Evolutionary conservation across 2,113 vertebrate genomes (phyloP), one percentile per base, ranked within the genome.

Genomic region (Pontoporia blainvillei): DNA sequence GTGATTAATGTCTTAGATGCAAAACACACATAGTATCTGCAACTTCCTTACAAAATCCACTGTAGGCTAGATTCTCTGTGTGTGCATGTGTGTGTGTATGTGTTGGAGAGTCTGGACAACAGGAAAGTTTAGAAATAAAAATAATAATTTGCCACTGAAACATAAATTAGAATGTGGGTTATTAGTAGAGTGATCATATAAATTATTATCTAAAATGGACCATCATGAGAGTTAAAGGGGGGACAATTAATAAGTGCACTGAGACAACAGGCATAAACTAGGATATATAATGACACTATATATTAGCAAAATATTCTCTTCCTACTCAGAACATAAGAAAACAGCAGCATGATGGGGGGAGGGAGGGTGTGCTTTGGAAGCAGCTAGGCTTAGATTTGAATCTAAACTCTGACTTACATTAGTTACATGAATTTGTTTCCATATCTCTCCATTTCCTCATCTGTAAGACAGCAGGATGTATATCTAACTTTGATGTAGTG

Each of bases 1-100:
- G 21, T 92, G 34, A 75, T 64, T 76, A 94, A 73, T 64, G 9
- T 73, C 49, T 71, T 72, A 8, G 25, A 81, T 31, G 34, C 31
- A 88, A 93, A 92, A 39, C 15, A 10, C 25, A 27, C 41, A 82
- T 3, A 59, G 17, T 44, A 12, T n/a, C 64, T 75, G 10, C 31
- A 52, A 41, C 34, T 94, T 92, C 31, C 31, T 87, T 81, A 67
- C 86, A 86, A 87, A 95, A 86, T 89, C 11, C 73, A 89, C 39
- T 46, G 78, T 62, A 90, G 94, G 59, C 5, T 44, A 4, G 1
- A 36, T 23, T 20, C 6, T 14, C 23, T 36, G 15, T 34, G 17
- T 25, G 23, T 84, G 34, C n/a, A 31, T 46, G 21, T n/a, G 67
- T 52, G 66, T 52, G 18, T 29, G 78, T 54, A 9, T 49, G 4